Evolutionary conservation across 1,140 invertebrate species (phyloP).

Genomic region (Saccostrea cuccullata): DNA sequence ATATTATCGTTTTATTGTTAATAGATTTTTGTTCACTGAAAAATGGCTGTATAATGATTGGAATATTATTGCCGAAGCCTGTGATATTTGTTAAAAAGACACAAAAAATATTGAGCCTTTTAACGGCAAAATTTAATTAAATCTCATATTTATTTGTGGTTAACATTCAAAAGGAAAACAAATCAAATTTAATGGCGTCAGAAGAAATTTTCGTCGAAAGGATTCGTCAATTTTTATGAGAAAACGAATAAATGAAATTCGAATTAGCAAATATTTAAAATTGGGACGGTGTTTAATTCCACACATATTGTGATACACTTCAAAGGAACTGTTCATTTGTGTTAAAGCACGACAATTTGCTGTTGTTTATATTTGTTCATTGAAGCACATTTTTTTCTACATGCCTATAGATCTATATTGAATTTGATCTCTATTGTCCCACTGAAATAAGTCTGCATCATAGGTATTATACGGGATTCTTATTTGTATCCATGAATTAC

Average conservation of each 20-base stretch:
- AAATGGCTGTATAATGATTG: no score
- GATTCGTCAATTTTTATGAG: neutral
- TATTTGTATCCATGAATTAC: no score
- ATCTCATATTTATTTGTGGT: neutral
- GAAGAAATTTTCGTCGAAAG: neutral
- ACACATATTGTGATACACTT: neutral
- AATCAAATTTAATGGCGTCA: neutral
- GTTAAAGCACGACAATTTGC: neutral
- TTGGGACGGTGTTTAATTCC: neutral
- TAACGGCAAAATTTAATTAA: no score
- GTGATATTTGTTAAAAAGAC: no score
- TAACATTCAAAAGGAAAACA: neutral
- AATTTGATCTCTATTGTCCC: no score
- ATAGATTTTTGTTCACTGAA: no score
- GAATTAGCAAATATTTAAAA: neutral
- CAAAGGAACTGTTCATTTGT: neutral
- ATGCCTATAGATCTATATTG: neutral
- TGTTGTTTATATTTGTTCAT: neutral
- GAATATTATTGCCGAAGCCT: no score
- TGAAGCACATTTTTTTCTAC: neutral
- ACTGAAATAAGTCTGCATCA: no score
- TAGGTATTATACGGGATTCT: no score
- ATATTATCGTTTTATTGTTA: no score
- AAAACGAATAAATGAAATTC: neutral
- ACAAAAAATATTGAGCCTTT: no score